Conservation (phyloP, 2,797 vertebrate genomes). For the Onychomys arenicola region DNA sequence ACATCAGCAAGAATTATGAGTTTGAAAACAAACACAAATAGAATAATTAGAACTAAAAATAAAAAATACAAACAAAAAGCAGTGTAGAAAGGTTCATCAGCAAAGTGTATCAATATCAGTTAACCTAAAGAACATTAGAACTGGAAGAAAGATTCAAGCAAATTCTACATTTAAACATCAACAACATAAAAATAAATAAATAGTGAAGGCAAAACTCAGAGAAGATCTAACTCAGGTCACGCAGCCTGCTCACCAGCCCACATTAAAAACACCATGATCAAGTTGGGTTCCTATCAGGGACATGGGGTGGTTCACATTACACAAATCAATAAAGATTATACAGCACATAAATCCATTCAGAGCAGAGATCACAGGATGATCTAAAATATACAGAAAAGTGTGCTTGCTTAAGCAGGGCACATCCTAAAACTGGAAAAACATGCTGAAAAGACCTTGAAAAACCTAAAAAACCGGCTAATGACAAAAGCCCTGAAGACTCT, state of each 20-base stretch:
- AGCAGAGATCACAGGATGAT: neutral
- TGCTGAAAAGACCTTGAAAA: neutral
- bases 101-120: neutral
- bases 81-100: neutral
- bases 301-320: no score
- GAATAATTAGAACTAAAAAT: neutral
- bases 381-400: neutral
- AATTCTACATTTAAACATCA: neutral
- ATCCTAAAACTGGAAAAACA: neutral
- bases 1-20: neutral
- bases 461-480: neutral
- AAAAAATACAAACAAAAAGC: neutral
- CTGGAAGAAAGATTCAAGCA: neutral
- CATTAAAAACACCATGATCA: neutral
- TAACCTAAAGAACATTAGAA: neutral
- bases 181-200: neutral
- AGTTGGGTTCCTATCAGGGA: neutral
- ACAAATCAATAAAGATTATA: neutral
- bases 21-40: neutral
- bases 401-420: neutral
- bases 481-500: neutral
- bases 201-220: neutral
- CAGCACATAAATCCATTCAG: neutral
- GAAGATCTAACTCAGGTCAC: neutral
- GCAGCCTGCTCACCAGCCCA: neutral